These are phyloP conservation scores for Gymnocheta viridis DNA, from an alignment of 2,888 invertebrate species.

Conservation along the genomic window DNA sequence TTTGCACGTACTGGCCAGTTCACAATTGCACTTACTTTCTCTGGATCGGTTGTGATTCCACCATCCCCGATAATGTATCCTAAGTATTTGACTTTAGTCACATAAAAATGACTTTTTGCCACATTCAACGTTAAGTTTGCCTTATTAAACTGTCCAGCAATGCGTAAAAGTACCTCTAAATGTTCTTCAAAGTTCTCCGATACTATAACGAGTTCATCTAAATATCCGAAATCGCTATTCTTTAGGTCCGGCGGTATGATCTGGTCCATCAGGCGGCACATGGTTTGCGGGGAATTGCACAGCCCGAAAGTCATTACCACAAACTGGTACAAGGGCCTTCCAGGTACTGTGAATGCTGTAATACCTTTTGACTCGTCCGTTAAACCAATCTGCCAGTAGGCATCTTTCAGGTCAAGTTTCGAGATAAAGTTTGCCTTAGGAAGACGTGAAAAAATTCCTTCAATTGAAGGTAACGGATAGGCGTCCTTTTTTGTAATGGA, in stretches of 20 bases:
- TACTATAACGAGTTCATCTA: not conserved
- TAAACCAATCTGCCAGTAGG: too few relatives aligned
- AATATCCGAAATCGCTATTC: not conserved
- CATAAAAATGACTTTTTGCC: conserved; percentile 12
- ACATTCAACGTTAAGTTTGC: conserved; percentile 24
- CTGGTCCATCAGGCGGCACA: not conserved
- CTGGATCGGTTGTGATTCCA: conserved; percentile 4
- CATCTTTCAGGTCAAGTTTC: too few relatives aligned
- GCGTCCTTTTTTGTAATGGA: too few relatives aligned
- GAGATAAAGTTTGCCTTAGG: conserved; percentile 10
- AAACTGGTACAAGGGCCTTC: conserved; percentile 15
- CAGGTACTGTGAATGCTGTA: conserved; percentile 35
- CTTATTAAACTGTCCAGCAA: conserved; percentile 30
- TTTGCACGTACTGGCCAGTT: conserved; percentile 7
- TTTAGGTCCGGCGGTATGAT: conserved; percentile 7
- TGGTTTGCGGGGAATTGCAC: not conserved
- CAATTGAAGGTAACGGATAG: not conserved
- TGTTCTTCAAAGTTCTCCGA: conserved; percentile 8
- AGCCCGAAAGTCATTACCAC: conserved; percentile 11
- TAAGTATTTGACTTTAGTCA: conserved; percentile 19
- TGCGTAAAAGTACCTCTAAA: not conserved
- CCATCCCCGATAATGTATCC: conserved; percentile 26
- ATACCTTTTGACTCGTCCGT: conserved; percentile 1
- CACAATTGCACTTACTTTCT: conserved; percentile 4
- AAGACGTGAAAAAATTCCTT: not conserved